A percentile compares a stretch with the other conserved stretches of the same genome.
Evolutionary conservation across 1,140 invertebrate species (phyloP).

Genomic region (Pseudomyrmex cubaensis): DNA sequence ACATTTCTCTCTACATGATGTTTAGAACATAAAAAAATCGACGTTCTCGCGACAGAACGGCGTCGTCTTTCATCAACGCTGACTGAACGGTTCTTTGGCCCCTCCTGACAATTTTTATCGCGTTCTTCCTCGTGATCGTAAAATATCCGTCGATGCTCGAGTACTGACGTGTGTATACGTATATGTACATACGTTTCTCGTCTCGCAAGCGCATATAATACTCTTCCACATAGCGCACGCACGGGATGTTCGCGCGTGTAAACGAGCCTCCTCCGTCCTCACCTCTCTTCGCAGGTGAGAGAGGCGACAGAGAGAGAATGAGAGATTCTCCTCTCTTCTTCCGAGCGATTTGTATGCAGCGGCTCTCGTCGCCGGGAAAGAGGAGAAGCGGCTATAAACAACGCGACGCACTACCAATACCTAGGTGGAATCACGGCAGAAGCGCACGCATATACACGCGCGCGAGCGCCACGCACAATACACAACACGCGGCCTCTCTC

Average conservation of each 20-base stretch:
- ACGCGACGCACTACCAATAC: constrained; percentile 80
- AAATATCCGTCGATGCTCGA: constrained; percentile 42
- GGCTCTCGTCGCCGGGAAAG: constrained; percentile 76
- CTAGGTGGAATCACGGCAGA: constrained; percentile 72
- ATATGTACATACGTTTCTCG: constrained; percentile 7
- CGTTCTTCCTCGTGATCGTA: constrained; percentile 22
- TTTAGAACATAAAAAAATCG: constrained; percentile 19
- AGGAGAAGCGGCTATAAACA: constrained; percentile 84
- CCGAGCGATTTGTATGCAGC: constrained; percentile 81
- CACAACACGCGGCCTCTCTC: constrained; percentile 34
- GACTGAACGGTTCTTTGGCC: constrained; percentile 43
- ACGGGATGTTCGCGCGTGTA: constrained; percentile 60
- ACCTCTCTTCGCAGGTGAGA: constrained; percentile 55
- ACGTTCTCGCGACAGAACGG: constrained; percentile 29
- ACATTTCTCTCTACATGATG: too few relatives aligned
- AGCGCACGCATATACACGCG: constrained; percentile 36
- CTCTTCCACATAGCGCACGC: constrained; percentile 40
- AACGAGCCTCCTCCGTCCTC: constrained; percentile 46
- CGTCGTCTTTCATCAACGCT: constrained; percentile 29
- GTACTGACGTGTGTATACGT: neutral
- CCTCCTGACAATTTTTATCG: constrained; percentile 45
- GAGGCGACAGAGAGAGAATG: constrained; percentile 61
- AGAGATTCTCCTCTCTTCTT: constrained; percentile 58
- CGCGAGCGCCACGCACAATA: constrained; percentile 43
- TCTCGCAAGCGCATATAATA: constrained; percentile 39